Evolutionary conservation across 1,140 invertebrate species (phyloP), one percentile per base, ranked within the genome.

Genomic region (Conus betulinus): DNA sequence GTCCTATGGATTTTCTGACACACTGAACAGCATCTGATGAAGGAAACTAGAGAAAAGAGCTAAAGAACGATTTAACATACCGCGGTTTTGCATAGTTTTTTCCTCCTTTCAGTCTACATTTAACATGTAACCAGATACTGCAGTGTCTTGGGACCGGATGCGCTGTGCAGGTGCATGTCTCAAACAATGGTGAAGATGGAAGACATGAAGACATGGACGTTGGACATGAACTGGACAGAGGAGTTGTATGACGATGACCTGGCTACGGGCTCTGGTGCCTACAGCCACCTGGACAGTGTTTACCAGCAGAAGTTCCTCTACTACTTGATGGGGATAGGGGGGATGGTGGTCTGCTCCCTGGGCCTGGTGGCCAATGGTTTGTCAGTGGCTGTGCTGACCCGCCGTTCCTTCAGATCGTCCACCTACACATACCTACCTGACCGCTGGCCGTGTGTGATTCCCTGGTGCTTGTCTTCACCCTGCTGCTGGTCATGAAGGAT

Each of bases 371-470:
- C 94, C 25, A 95, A 95, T 86, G 92, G 94, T 4, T 84, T 95
- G 74, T 95, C 94, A 27, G 89, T 95, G 39, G 91, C 95, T 52
- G 94, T 95, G 23, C 91, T 95, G 63, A 95, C 93, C 3, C 90
- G 92, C 17, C 91, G 91, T 60, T 90, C 92, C 4, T 95, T 95
- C 94, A 89, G 92, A 25, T 93, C 93, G 0, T 94, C 94, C 8
- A 95, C 95, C 6, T 95, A 95, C 88, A 93, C 93, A 0, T 95
- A 95, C n/a, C n/a, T 95, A 95, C 90, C 89, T 95, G 17, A 85
- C 93, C 0, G 3, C 90, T 95, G 39, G 93, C 95, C 63, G 89
- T 95, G 13, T 95, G 94, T 89, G 95, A 95, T 87, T 91, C 91
- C 0, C 89, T 95, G 20, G 94, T 95, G 25, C 89, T 95, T 3